These are phyloP conservation scores for Lissonota sp. DNA, from an alignment of 2,888 invertebrate genomes.

Conservation along the genomic window DNA sequence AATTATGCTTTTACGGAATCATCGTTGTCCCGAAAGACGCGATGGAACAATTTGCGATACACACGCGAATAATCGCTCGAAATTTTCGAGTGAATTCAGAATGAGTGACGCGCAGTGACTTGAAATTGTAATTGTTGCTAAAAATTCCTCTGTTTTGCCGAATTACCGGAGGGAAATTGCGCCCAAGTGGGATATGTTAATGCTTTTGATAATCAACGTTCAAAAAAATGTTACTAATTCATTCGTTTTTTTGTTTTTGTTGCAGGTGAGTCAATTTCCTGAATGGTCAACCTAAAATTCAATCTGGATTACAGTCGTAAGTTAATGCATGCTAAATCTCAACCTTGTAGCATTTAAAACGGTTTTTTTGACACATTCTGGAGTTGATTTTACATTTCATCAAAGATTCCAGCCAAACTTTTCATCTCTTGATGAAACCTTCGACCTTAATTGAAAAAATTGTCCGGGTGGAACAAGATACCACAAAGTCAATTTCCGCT, in stretches of 20 bases:
- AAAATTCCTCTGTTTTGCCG: neutral
- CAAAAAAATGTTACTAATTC: conserved; percentile 4
- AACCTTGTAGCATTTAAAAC: neutral
- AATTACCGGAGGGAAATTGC: neutral
- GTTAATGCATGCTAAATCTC: conserved; percentile 38
- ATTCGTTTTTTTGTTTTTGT: conserved; percentile 54
- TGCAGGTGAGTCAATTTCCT: conserved; percentile 66
- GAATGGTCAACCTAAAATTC: conserved; percentile 37
- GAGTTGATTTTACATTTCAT: neutral
- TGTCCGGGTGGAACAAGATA: too few species aligned
- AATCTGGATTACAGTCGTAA: conserved; percentile 42
- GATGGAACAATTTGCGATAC: neutral
- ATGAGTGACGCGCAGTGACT: too few species aligned
- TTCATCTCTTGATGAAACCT: neutral
- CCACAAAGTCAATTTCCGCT: too few species aligned
- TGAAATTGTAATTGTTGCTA: neutral
- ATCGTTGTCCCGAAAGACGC: conserved; percentile 5
- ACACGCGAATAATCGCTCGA: neutral
- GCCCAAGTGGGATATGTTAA: neutral
- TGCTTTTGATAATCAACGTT: neutral
- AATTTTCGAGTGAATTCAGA: neutral
- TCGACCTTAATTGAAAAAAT: too few species aligned
- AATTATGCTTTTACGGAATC: neutral
- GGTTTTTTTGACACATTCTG: conserved; percentile 12
- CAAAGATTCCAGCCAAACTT: conserved; percentile 12